Percentiles rank a stretch among this genome's conserved stretches.
phyloP scores from a whole-genome alignment of 2,888 invertebrate species.

The Acrocyrtus sp. region DNA sequence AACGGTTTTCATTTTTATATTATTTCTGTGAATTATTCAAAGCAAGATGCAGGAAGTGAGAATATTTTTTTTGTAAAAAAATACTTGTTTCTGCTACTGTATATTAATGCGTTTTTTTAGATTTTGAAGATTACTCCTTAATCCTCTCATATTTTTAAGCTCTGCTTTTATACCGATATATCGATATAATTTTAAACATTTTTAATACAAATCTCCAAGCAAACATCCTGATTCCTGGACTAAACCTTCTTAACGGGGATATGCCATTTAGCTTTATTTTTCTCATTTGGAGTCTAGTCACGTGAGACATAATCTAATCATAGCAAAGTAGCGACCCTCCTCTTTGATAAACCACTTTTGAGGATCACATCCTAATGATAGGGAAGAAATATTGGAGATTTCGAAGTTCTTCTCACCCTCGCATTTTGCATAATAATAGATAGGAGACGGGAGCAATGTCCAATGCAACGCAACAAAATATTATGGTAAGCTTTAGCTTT shows the following conservation, averaged over 20 bases:
- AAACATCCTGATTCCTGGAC: constrained; percentile 3
- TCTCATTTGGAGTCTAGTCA: constrained; percentile 43
- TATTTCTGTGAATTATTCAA: neutral
- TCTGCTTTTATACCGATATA: constrained; percentile 14
- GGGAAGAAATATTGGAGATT: no score
- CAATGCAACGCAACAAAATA: no score
- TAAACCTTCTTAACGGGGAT: neutral
- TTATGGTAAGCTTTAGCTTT: no score
- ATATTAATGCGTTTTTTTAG: neutral
- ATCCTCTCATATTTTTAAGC: neutral
- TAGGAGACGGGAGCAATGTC: no score
- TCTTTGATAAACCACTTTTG: no score
- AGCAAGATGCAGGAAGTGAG: constrained; percentile 14
- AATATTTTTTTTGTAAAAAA: constrained; percentile 6
- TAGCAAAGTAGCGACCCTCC: no score
- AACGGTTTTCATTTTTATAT: neutral
- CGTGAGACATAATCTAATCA: constrained; percentile 33
- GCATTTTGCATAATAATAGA: no score
- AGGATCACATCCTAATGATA: no score
- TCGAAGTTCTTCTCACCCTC: no score
- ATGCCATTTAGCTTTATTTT: neutral
- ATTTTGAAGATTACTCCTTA: neutral
- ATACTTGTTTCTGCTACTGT: no score
- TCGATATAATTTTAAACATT: constrained; percentile 12
- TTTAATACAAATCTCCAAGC: no score